Percentiles rank a stretch among this genome's conserved stretches.
These are phyloP conservation scores for Hestina assimilis DNA, from an alignment of 1,140 invertebrate genomes.

Conservation along the genomic window DNA sequence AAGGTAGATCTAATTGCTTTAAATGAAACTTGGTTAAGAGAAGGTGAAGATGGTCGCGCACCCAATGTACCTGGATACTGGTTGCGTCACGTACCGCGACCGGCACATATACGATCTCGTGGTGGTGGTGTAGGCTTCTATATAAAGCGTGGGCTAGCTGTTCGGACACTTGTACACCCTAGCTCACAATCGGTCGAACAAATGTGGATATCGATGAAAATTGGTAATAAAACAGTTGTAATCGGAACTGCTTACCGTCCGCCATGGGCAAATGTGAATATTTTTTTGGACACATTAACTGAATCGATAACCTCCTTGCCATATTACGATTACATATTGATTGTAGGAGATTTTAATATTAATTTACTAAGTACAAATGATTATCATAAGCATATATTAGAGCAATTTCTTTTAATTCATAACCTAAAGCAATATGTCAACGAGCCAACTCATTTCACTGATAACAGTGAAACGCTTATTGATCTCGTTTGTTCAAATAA, in stretches of 20 bases:
- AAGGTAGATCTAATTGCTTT: not conserved
- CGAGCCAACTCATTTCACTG: conserved; percentile 12
- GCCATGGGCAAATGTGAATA: too few species aligned
- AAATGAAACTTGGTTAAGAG: not conserved
- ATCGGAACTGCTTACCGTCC: too few species aligned
- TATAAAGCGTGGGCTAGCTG: not conserved
- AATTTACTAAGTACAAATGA: not conserved
- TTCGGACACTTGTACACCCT: not conserved
- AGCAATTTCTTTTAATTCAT: not conserved
- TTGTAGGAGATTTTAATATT: conserved; percentile 14
- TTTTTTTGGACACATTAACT: too few species aligned
- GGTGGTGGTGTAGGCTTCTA: not conserved
- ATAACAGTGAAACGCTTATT: conserved; percentile 4
- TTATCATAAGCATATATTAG: not conserved
- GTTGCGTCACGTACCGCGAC: not conserved
- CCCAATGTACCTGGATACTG: not conserved
- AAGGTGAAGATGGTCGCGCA: not conserved
- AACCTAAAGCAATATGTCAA: not conserved
- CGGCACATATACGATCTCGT: not conserved
- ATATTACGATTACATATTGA: not conserved
- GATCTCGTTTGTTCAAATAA: conserved; percentile 11
- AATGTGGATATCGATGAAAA: not conserved
- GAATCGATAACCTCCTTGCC: too few species aligned
- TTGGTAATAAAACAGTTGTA: not conserved
- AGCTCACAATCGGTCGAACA: not conserved